A percentile compares a stretch with the other conserved stretches of the same genome.
phyloP scores from a whole-genome alignment of 1,140 invertebrate genomes.

The Ditylenchus dipsaci region DNA sequence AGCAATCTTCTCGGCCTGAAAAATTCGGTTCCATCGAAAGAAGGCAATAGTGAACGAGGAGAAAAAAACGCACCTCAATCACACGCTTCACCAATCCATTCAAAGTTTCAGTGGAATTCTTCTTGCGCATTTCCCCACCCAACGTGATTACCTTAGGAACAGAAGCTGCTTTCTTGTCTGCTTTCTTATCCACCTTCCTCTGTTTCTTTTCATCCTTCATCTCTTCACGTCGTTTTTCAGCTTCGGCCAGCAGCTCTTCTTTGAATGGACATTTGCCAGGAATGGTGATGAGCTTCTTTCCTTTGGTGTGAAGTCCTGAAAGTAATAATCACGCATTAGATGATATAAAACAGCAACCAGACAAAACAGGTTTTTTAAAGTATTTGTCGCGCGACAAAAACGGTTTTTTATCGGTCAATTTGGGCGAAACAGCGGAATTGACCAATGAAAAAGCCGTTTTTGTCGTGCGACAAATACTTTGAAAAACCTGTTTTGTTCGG shows the following conservation, averaged over 20 bases:
- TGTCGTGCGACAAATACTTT: too few species aligned
- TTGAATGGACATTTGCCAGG: constrained; percentile 61
- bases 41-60: neutral
- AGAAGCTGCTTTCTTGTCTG: too few species aligned
- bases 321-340: neutral
- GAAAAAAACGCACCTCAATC: too few species aligned
- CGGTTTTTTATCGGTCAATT: too few species aligned
- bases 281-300: constrained; percentile 57
- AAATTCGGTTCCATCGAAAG: neutral
- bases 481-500: neutral
- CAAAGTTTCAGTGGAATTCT: neutral
- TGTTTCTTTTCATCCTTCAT: constrained; percentile 34
- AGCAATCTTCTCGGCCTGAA: neutral
- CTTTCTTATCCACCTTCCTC: constrained; percentile 23
- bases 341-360: neutral
- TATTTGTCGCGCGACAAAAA: too few species aligned
- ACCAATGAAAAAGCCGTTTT: too few species aligned
- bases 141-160: constrained; percentile 18
- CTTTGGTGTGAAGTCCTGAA: constrained; percentile 17
- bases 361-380: too few species aligned
- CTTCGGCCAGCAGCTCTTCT: constrained; percentile 59
- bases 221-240: constrained; percentile 52
- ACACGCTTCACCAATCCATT: too few species aligned
- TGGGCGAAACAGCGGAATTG: too few species aligned
- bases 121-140: constrained; percentile 18